Percentiles rank a stretch among this genome's conserved stretches.
phyloP scores from a whole-genome alignment of 2,888 invertebrate genomes.

The Exephanes ischioxanthus region DNA sequence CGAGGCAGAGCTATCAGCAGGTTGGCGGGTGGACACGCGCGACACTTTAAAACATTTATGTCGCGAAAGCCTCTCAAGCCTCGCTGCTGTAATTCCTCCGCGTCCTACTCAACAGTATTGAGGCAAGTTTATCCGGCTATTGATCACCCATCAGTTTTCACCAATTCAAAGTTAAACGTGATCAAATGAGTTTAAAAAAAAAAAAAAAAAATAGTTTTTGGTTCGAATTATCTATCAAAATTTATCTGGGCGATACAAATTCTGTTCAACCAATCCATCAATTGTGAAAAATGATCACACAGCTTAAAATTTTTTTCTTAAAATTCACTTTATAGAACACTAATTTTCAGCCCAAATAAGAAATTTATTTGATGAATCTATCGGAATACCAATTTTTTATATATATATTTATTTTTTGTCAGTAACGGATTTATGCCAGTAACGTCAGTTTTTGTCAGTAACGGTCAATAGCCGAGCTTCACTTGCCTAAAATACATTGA shows the following conservation, averaged over 20 bases:
- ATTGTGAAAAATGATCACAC: background rate
- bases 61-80: background rate
- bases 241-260: background rate
- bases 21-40: background rate
- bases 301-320: background rate
- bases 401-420: background rate
- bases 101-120: background rate
- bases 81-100: constrained; percentile 22
- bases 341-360: background rate
- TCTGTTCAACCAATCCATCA: background rate
- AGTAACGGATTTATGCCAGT: background rate
- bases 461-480: background rate
- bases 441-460: background rate
- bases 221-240: background rate
- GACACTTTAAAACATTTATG: constrained; percentile 3
- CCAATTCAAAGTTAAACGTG: background rate
- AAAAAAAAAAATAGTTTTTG: background rate
- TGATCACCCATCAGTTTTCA: constrained; percentile 11
- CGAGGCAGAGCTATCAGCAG: constrained; percentile 35
- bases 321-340: background rate
- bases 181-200: no score
- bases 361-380: no score
- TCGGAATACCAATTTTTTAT: background rate
- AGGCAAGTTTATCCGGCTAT: constrained; percentile 26
- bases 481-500: background rate